Evolutionary conservation across 2,113 vertebrate genomes (phyloP), one percentile per base, ranked within the genome.

Genomic region (Oophaga pumilio): DNA sequence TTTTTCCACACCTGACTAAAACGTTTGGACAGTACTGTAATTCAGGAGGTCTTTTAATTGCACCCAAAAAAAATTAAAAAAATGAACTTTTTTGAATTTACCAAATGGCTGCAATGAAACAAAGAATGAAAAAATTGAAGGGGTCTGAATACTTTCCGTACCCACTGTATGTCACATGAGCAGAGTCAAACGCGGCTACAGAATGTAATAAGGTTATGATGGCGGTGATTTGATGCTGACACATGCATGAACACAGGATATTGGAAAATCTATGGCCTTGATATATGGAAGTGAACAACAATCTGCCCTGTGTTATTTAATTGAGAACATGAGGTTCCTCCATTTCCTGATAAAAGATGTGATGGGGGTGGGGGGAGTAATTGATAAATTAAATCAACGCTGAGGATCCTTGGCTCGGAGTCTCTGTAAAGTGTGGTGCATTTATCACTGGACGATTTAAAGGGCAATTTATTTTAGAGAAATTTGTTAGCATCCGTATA

Each of bases 321-420:
- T 76, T 85, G 69, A 43, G 71, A 49, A n/a, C 84, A 76, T 49
- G 22, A 85, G 84, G 5, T 56, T 76, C 59, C 50, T 69, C 8
- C 24, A 52, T 50, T 83, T 83, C 81, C 81, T 83, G 43, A 83
- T 68, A 66, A 82, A 22, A 49, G 62, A 68, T 14, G 80, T 64
- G 43, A 26, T 71, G 76, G 52, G 56, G 59, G 78, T 13, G 49
- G 81, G 15, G 15, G 22, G 49, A 14, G 17, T 69, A 82, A 82
- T 82, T 43, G 64, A 52, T 68, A 82, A 83, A 83, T 83, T 68
- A 18, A 69, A 83, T 83, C 62, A 83, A 22, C 14, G 13, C 43
- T 53, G n/a, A 69, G 81, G 2, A 83, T 69, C 43, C 15, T 83
- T 17, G 20, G 49, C 14, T 52, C 4, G 24, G 22, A 82, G 57